A percentile compares a stretch with the other conserved stretches of the same genome.
These are phyloP conservation scores for Phrynocephalus versicolor DNA, from an alignment of 2,113 vertebrate species.

Conservation along the genomic window DNA sequence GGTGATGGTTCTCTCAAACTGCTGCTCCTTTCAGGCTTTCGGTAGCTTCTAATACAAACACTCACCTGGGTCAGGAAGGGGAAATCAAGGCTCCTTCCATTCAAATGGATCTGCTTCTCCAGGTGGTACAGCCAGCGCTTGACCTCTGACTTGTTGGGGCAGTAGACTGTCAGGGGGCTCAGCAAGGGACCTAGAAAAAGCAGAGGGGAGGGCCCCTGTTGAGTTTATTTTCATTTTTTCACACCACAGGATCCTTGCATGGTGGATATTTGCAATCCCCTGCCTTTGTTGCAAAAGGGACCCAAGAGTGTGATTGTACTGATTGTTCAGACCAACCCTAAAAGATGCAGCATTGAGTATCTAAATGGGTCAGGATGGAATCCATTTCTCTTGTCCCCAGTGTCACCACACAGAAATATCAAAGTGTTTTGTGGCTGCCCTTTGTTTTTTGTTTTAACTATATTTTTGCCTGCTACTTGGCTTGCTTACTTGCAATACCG, in stretches of 20 bases:
- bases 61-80: slow-evolving; percentile 69
- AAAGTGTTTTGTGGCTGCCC: no score
- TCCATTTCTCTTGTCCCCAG: no score
- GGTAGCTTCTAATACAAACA: background rate
- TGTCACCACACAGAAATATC: no score
- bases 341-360: no score
- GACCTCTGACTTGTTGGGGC: slow-evolving; percentile 83
- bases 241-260: no score
- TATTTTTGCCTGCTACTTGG: no score
- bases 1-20: no score
- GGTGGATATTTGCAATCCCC: background rate
- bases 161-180: slow-evolving; percentile 89
- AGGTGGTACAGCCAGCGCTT: slow-evolving; percentile 89
- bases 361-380: no score
- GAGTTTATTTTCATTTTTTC: background rate
- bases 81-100: slow-evolving; percentile 70
- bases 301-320: background rate
- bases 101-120: slow-evolving; percentile 87
- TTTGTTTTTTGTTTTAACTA: no score
- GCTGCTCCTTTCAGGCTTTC: no score
- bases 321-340: background rate
- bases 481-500: no score
- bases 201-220: background rate
- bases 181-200: slow-evolving; percentile 84
- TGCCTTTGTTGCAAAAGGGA: no score